A percentile compares a stretch with the other conserved stretches of the same genome.
Evolutionary conservation across 2,888 invertebrate genomes (phyloP).

Genomic region (Pemphredon lugubris): DNA sequence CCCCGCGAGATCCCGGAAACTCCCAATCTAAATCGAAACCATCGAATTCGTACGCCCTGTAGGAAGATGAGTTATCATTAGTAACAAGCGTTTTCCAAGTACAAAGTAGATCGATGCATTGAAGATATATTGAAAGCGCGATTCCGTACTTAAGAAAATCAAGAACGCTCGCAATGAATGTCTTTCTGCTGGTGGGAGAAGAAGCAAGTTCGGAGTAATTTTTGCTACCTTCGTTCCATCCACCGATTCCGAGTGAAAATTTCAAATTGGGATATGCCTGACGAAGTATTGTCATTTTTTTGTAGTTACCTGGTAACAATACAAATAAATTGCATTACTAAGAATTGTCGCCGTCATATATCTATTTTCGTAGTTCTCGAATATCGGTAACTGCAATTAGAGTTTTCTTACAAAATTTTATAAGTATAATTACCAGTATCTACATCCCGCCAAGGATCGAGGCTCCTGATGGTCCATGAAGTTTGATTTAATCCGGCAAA

Average conservation of each 20-base stretch:
- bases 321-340: no score
- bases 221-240: conserved; percentile 94
- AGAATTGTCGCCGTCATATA: no score
- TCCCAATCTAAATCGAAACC: conserved; percentile 93
- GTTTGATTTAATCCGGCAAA: conserved; percentile 89
- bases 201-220: conserved; percentile 88
- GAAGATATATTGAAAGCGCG: background rate
- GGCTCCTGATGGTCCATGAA: conserved; percentile 86
- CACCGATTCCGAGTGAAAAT: conserved; percentile 91
- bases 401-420: no score
- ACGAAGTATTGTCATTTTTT: conserved; percentile 86
- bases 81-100: no score
- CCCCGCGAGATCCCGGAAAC: conserved; percentile 89
- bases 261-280: conserved; percentile 86
- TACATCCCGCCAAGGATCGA: conserved; percentile 90
- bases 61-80: conserved; percentile 10
- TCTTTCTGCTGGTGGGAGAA: conserved; percentile 84
- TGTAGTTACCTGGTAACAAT: conserved; percentile 81
- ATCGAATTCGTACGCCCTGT: conserved; percentile 88
- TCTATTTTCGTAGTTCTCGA: no score
- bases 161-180: conserved; percentile 88
- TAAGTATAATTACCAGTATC: conserved; percentile 90
- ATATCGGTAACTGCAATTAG: no score
- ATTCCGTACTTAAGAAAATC: conserved; percentile 84
- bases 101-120: background rate